phyloP scores from a whole-genome alignment of 2,888 invertebrate genomes.

The Zele albiditarsus region DNA sequence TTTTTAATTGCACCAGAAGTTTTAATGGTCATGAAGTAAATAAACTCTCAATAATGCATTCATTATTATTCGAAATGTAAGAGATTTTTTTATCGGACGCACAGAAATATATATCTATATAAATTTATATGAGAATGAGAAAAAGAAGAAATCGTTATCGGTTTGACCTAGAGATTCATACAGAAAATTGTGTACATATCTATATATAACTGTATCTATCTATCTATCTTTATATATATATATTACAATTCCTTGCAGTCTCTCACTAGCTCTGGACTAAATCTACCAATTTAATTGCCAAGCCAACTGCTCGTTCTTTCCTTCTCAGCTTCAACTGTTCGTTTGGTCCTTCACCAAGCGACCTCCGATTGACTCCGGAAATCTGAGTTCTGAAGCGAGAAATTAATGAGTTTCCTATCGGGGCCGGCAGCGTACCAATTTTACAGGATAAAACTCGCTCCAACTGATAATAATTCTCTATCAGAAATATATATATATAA shows the following conservation, averaged over 20 bases:
- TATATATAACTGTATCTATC: no score
- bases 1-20: neutral
- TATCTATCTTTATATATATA: neutral
- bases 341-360: constrained; percentile 24
- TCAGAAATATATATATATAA: constrained; percentile 17
- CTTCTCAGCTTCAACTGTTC: constrained; percentile 24
- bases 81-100: neutral
- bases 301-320: constrained; percentile 29
- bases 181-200: constrained; percentile 4
- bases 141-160: neutral
- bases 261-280: constrained; percentile 36
- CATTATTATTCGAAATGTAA: neutral
- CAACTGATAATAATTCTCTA: constrained; percentile 1
- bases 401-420: constrained; percentile 58
- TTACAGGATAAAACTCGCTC: constrained; percentile 39
- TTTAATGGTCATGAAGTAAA: neutral
- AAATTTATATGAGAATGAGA: neutral
- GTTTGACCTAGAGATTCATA: neutral
- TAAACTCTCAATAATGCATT: neutral
- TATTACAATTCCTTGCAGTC: neutral
- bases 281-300: constrained; percentile 51
- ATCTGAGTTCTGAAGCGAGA: constrained; percentile 54
- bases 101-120: neutral
- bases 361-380: constrained; percentile 49
- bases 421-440: constrained; percentile 51